Conservation (phyloP, 2,888 invertebrate species). For the Tetragnatha montana region DNA sequence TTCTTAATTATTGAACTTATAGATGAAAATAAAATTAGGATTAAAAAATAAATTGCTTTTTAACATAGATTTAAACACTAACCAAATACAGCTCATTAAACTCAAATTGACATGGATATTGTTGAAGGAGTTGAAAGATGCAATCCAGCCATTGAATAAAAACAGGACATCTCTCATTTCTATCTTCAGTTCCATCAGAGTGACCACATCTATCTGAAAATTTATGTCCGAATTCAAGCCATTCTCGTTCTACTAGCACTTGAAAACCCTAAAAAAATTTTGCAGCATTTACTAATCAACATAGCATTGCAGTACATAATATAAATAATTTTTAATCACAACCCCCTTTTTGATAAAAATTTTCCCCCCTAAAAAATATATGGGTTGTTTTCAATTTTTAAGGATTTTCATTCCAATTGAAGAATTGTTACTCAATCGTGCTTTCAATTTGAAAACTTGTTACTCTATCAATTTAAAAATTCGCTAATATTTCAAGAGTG, state of each 20-base stretch:
- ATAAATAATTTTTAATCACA: no score
- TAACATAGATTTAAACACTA: conserved; percentile 72
- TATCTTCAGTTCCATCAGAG: conserved; percentile 86
- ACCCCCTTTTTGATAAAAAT: no score
- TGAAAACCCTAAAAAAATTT: conserved; percentile 87
- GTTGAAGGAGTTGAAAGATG: conserved; percentile 90
- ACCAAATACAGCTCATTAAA: conserved; percentile 95
- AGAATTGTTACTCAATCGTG: no score
- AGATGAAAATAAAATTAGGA: not conserved
- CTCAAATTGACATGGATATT: conserved; percentile 95
- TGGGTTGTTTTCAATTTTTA: no score
- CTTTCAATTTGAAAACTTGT: no score
- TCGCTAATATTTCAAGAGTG: no score
- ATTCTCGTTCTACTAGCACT: conserved; percentile 93
- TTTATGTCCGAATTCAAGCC: conserved; percentile 98
- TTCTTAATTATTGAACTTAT: not conserved
- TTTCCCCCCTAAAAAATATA: no score
- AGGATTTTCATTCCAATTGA: no score
- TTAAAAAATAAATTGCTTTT: not conserved
- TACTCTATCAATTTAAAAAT: no score
- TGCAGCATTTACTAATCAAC: no score
- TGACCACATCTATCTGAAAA: conserved; percentile 92
- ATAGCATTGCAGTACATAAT: no score
- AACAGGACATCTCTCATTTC: conserved; percentile 97
- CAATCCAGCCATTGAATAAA: conserved; percentile 99